Percentiles rank a stretch among this genome's conserved stretches.
phyloP scores from a whole-genome alignment of 2,888 invertebrate species.

The Mactromeris polynyma region DNA sequence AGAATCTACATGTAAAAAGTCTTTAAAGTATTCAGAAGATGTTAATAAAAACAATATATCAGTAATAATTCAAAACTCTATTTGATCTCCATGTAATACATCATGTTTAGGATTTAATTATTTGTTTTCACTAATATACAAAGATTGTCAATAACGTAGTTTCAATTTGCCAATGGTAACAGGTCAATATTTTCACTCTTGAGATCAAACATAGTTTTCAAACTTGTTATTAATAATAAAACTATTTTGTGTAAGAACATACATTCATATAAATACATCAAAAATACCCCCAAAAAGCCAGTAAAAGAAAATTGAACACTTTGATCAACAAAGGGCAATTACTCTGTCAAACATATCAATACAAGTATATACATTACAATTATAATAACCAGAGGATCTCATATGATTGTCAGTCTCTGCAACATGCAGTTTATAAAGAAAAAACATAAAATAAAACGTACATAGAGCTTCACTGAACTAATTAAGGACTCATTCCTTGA shows the following conservation, averaged over 20 bases:
- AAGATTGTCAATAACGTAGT: no score
- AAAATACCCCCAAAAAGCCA: neutral
- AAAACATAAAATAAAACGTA: neutral
- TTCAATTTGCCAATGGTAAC: no score
- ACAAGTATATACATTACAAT: neutral
- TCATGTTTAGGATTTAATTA: no score
- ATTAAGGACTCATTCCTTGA: no score
- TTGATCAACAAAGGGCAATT: neutral
- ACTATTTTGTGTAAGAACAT: neutral
- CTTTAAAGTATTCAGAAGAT: no score
- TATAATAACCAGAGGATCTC: neutral
- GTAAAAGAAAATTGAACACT: neutral
- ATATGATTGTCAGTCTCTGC: neutral
- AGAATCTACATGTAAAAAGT: no score
- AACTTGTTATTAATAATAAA: neutral
- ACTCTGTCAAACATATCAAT: neutral
- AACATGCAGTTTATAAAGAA: neutral
- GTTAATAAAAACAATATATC: no score
- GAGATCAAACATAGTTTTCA: no score
- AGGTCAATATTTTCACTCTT: no score
- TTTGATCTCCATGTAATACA: no score
- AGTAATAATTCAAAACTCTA: no score
- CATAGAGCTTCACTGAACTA: neutral
- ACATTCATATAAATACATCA: neutral
- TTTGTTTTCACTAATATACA: no score